Evolutionary conservation across 2,797 vertebrate genomes (phyloP).

Genomic region (Aplochiton taeniatus): DNA sequence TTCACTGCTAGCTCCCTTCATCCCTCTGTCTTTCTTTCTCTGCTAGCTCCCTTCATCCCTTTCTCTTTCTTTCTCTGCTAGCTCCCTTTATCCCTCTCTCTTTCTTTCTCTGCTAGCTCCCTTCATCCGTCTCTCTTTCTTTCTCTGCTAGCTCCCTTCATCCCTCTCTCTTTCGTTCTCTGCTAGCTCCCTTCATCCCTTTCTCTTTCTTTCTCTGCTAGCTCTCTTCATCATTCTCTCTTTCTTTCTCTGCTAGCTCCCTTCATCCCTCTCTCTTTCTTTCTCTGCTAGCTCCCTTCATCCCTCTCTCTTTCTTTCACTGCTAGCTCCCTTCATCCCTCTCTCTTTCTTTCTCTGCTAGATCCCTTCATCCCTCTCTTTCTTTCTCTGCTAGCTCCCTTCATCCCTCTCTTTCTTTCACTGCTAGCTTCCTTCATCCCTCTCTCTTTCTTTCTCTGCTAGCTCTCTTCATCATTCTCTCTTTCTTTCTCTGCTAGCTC

Average conservation of each 20-base stretch:
- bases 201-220: too few species aligned
- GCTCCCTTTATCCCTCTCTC: conserved; percentile 5
- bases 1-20: too few species aligned
- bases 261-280: too few species aligned
- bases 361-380: neutral
- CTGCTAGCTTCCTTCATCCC: neutral
- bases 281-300: neutral
- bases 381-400: neutral
- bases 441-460: neutral
- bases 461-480: conserved; percentile 8
- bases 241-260: too few species aligned
- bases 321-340: neutral
- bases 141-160: neutral
- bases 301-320: conserved; percentile 1
- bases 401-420: neutral
- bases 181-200: too few species aligned
- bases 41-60: too few species aligned
- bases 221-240: too few species aligned
- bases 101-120: neutral
- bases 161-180: neutral
- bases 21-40: too few species aligned
- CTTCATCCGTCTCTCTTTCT: neutral
- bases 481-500: conserved; percentile 15
- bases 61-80: too few species aligned
- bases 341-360: neutral